Conservation (phyloP, 2,797 vertebrate genomes). For the Lithobates sylvaticus region DNA sequence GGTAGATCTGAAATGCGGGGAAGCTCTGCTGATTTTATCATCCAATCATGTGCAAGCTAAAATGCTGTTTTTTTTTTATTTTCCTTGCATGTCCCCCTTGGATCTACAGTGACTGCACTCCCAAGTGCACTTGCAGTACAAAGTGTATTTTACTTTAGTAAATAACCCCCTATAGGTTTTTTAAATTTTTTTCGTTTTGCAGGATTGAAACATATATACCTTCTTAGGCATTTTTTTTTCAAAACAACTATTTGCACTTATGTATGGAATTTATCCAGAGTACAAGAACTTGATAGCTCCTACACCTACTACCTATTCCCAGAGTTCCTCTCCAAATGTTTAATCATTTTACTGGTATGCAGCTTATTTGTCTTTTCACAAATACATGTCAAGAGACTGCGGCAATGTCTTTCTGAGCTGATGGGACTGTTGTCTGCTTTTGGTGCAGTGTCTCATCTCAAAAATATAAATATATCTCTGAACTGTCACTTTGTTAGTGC, state of each 20-base stretch:
- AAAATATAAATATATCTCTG: not conserved
- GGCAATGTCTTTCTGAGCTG: not conserved
- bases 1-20: too few species aligned
- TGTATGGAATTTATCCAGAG: not conserved
- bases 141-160: too few species aligned
- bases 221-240: too few species aligned
- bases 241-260: not conserved
- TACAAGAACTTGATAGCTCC: not conserved
- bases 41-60: too few species aligned
- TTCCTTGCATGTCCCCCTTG: too few species aligned
- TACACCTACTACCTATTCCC: not conserved
- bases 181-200: not conserved
- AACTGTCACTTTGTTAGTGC: not conserved
- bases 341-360: not conserved
- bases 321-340: not conserved
- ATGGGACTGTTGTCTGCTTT: not conserved
- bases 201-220: too few species aligned
- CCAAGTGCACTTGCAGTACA: too few species aligned
- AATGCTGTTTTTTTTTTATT: too few species aligned
- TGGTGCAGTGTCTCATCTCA: constrained; percentile 12
- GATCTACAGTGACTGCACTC: too few species aligned
- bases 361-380: not conserved
- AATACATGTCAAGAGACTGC: not conserved
- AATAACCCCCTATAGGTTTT: too few species aligned
- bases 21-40: too few species aligned